A percentile compares a stretch with the other conserved stretches of the same genome.
Conservation (phyloP, 2,888 invertebrate species). For the Drosophila buzzatii region DNA sequence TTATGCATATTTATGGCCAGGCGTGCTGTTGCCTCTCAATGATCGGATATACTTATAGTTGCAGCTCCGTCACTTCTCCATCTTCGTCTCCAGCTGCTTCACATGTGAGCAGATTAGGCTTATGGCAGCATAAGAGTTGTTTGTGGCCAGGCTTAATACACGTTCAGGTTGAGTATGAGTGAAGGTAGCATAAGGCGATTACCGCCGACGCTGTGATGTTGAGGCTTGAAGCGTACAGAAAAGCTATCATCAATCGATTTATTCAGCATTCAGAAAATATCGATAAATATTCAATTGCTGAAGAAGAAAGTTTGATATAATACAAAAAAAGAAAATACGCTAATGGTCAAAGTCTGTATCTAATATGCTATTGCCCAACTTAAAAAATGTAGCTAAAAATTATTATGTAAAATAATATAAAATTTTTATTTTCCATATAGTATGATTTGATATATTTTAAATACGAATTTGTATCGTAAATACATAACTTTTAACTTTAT, state of each 20-base stretch:
- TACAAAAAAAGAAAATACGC: too few relatives aligned
- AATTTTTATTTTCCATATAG: background rate
- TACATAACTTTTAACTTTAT: background rate
- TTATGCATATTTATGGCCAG: constrained; percentile 76
- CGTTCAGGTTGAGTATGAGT: background rate
- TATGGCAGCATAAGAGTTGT: constrained; percentile 21
- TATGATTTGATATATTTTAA: background rate
- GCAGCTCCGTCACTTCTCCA: background rate
- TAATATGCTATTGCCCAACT: background rate
- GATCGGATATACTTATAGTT: constrained; percentile 36
- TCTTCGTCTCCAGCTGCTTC: background rate
- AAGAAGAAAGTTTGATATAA: too few relatives aligned
- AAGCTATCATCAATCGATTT: constrained; percentile 7
- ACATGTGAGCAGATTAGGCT: constrained; percentile 38
- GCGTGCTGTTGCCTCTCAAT: constrained; percentile 38
- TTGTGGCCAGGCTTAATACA: constrained; percentile 2
- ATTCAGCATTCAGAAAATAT: background rate
- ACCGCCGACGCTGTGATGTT: constrained; percentile 10
- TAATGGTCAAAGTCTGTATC: background rate
- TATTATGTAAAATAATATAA: too few relatives aligned
- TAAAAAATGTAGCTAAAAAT: background rate
- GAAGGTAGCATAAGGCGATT: constrained; percentile 18
- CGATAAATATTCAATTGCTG: background rate
- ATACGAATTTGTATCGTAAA: background rate
- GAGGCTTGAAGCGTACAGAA: background rate